These are phyloP conservation scores for Linnaemya tessellans DNA, from an alignment of 2,888 invertebrate species.

Conservation along the genomic window DNA sequence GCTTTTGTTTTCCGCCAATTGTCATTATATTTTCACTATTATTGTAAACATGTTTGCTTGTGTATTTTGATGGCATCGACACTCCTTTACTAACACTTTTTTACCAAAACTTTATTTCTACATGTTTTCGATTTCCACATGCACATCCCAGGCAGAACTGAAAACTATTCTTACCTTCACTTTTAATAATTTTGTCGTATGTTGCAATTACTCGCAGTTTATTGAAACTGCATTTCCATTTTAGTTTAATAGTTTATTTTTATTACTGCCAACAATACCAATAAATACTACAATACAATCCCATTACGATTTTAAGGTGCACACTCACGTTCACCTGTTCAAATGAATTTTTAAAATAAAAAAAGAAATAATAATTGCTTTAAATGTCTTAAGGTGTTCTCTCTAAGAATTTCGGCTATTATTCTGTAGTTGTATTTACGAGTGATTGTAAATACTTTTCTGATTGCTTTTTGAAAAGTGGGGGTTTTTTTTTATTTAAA, in stretches of 20 bases:
- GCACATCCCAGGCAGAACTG: neutral
- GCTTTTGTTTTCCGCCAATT: no score
- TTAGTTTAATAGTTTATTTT: slow-evolving; percentile 32
- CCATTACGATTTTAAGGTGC: slow-evolving; percentile 51
- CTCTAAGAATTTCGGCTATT: slow-evolving; percentile 4
- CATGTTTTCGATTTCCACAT: neutral
- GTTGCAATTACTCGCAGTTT: neutral
- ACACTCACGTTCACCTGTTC: neutral
- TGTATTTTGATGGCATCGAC: no score
- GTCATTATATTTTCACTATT: no score
- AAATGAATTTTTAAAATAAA: neutral
- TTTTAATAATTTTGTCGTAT: neutral
- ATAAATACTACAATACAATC: slow-evolving; percentile 29
- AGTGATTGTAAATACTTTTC: neutral
- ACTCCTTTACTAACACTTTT: no score
- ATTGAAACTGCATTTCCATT: slow-evolving; percentile 48
- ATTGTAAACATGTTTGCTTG: no score
- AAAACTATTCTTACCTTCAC: slow-evolving; percentile 7
- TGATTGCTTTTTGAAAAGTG: neutral
- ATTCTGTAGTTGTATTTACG: slow-evolving; percentile 9
- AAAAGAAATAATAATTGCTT: slow-evolving; percentile 33
- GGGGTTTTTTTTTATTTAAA: neutral
- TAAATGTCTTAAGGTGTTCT: slow-evolving; percentile 28
- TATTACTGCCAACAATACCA: slow-evolving; percentile 35
- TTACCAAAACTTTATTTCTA: no score